Evolutionary conservation across 2,113 vertebrate species (phyloP), one percentile per base, ranked within the genome.

Genomic region (Sylvietta virens): DNA sequence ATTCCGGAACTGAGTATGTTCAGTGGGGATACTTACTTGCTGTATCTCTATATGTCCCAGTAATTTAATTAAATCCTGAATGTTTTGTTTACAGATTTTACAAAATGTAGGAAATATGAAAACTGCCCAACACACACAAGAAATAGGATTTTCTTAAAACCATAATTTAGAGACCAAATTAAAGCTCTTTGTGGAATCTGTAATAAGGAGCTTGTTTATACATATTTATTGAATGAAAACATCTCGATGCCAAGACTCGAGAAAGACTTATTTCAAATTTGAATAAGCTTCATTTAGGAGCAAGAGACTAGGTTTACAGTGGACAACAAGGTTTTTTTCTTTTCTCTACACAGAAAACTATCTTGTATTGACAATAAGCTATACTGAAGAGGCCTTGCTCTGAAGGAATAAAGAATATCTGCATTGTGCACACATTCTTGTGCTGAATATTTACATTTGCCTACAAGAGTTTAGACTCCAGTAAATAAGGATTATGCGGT

Each of bases 401-500:
- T 91, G 42, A 82, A 95, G 57, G 65, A 95, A 83, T 86, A 92
- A 95, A 81, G 70, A 90, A 77, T 79, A 88, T 91, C 70, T 86
- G 53, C 61, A 86, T 61, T 94, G 40, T 90, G 77, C 88, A 88
- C 62, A 94, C 71, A 88, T 81, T 86, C 81, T 93, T 90, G 79
- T 94, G 88, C 47, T 96, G 94, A 96, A 92, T 94, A 97, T 96
- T 96, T 97, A 91, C 86, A 90, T 92, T 92, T 95, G 48, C 78
- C 84, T 96, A 92, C 33, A 86, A 80, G 82, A 95, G 72, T 91
- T 91, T 37, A 94, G 90, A 89, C 83, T 91, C 70, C 56, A 86
- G 78, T 90, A 95, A 96, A 95, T 45, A 96, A 45, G 53, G 70
- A 94, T 93, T 96, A 53, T 92, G 37, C 18, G 31, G 72, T 45